A percentile compares a stretch with the other conserved stretches of the same genome.
Evolutionary conservation across 2,888 invertebrate species (phyloP).

Genomic region (Protodeltote pygarga): DNA sequence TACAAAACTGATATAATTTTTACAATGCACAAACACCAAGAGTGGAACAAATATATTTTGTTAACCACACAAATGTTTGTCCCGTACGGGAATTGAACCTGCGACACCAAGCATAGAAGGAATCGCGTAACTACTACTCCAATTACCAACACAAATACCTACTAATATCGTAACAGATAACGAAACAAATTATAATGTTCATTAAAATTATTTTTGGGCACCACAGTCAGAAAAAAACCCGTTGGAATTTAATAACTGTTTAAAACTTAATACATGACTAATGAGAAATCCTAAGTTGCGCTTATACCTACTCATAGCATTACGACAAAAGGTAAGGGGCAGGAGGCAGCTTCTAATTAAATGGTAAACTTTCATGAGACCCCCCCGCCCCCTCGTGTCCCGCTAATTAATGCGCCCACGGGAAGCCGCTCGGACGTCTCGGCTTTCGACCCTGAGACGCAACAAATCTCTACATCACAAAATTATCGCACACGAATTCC

Average conservation of each 20-base stretch:
- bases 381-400: conserved; percentile 62
- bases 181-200: no score
- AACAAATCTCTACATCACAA: conserved; percentile 27
- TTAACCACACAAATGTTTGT: no score
- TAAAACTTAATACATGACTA: conserved; percentile 70
- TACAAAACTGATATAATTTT: no score
- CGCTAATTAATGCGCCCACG: conserved; percentile 85
- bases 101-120: no score
- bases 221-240: neutral
- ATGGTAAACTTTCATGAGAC: conserved; percentile 86
- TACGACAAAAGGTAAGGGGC: conserved; percentile 78
- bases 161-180: no score
- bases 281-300: conserved; percentile 78
- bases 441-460: conserved; percentile 54
- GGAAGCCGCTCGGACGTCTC: conserved; percentile 68
- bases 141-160: no score
- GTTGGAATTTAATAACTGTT: conserved; percentile 49
- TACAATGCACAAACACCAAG: no score
- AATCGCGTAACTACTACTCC: no score
- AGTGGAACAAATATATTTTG: no score
- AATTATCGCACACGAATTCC: neutral
- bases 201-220: neutral
- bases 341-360: conserved; percentile 82
- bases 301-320: conserved; percentile 75
- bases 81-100: no score